Evolutionary conservation across 2,888 invertebrate species (phyloP), one percentile per base, ranked within the genome.

Genomic region (Hirtodrosophila trivittata): DNA sequence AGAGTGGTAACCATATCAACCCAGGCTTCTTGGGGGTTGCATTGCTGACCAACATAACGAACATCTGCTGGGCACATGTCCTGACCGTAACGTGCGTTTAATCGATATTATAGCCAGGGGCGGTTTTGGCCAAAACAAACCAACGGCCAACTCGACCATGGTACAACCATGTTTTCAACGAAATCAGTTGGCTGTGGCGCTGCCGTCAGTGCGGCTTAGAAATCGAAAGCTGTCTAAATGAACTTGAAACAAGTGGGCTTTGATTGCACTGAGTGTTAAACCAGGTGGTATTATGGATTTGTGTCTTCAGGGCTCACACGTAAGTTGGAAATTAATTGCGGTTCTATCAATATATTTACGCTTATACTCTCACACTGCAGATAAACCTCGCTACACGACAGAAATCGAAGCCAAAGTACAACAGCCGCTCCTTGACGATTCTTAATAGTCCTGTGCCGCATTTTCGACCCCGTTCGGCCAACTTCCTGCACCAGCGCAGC

Each of bases 221-320:
- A 32, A 28, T 14, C 18, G 12, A 55, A 18, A 18, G 10, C 50
- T 57, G 64, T 32, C 54, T 68, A 56, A 62, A 78, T 81, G 67
- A 32, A 60, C 47, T 55, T 67, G 57, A 67, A 46, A 68, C 56
- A 26, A 33, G 60, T 55, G 41, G 9, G 30, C 14, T 55, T 26
- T 21, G 32, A 12, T 7, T 55, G 42, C 18, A 18, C 30, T 13
- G 35, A 13, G 38, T 47, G 41, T 38, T 52, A 50, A 46, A 38
- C 41, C 49, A 21, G 45, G 26, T 42, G 59, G 54, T 88, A 90
- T 85, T 85, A 91, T 91, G 91, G 91, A 91, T 88, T 89, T 91
- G 82, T 88, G 89, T 86, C 88, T 91, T 49, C 76, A 75, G 66
- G 91, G 91, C 63, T 91, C 91, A 26, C 91, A 91, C 88, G 91